Evolutionary conservation across 2,113 vertebrate genomes (phyloP), one percentile per base, ranked within the genome.

Genomic region (Caloenas nicobarica): DNA sequence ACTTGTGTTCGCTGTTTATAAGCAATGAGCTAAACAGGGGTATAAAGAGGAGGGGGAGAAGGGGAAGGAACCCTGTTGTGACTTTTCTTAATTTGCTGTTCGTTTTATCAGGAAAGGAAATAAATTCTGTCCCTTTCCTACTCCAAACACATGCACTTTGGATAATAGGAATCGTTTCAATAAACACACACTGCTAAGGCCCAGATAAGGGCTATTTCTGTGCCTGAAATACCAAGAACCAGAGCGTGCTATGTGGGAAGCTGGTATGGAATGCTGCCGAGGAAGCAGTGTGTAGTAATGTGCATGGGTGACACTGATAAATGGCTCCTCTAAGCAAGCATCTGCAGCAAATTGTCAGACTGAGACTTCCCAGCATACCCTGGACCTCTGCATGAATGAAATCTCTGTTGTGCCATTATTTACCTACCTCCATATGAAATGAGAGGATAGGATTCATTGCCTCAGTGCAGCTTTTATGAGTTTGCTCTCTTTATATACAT

Each of bases 221-320:
- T 90, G 89, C 78, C 81, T 90, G 76, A 84, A 96, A 96, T 95
- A 87, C 26, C 80, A 94, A 91, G 86, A 56, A 89, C 68, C 36
- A 46, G 60, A 46, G 89, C 68, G 69, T 40, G 40, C 53, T 81
- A 2, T 50, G 62, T 81, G 73, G 81, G 80, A 81, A 83, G 80
- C 91, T 96, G 80, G 9, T 54, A 76, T 72, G 95, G 91, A 91
- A 78, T 29, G 84, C 83, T 88, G 51, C 72, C 11, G 64, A 81
- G 90, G 89, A 86, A 72, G 62, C 66, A 16, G 69, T 73, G 95
- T 91, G 70, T 69, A 91, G 86, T 64, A 94, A 84, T 88, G 86
- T 6, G 15, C 54, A 92, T 40, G 69, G 89, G 74, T 90, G 96
- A 96, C 96, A 80, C 88, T 97, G 97, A 97, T 97, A 94, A 96